Conservation (phyloP, 2,113 vertebrate genomes). For the Motacilla alba region DNA sequence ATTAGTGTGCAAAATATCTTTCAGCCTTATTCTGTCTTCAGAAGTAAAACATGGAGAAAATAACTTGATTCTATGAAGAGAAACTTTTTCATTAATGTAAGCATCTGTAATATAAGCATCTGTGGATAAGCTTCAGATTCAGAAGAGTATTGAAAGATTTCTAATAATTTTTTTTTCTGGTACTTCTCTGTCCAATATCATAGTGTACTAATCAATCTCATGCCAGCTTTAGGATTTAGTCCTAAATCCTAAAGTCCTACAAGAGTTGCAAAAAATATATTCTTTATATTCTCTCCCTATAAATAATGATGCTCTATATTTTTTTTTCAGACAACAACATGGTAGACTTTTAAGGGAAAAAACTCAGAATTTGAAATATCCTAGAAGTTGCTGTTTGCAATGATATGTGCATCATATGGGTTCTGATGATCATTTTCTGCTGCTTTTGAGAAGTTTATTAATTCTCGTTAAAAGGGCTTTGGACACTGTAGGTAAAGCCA, state of each 20-base stretch:
- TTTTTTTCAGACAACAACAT: background rate
- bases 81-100: background rate
- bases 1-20: background rate
- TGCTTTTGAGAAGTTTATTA: background rate
- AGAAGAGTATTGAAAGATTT: background rate
- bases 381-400: background rate
- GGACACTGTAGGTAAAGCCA: background rate
- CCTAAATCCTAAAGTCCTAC: too few relatives aligned
- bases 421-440: background rate
- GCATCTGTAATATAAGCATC: background rate
- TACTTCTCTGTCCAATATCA: background rate
- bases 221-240: background rate
- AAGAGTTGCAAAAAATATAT: background rate
- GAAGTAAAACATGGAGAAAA: background rate
- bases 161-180: background rate
- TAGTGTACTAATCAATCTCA: background rate
- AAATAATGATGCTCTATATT: background rate
- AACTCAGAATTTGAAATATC: background rate
- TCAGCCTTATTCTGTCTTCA: background rate
- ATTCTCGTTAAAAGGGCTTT: background rate
- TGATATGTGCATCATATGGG: background rate
- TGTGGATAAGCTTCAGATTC: background rate
- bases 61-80: background rate
- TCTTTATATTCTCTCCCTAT: background rate
- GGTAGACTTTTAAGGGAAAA: background rate